phyloP scores from a whole-genome alignment of 2,888 invertebrate species.

The Aleiodes testaceus region DNA sequence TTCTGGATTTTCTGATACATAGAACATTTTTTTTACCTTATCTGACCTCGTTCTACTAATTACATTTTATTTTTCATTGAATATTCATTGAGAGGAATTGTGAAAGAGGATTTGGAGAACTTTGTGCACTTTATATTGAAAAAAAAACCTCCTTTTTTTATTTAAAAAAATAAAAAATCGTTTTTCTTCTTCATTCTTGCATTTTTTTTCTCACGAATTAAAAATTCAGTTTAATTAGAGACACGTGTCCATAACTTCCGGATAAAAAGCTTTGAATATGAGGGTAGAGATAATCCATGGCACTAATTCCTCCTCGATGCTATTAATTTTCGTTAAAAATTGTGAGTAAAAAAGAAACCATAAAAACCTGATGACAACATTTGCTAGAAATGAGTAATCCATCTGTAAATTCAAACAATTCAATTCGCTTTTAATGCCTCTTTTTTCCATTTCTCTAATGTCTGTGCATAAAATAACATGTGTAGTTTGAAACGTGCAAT shows the following conservation, averaged over 20 bases:
- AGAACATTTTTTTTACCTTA: neutral
- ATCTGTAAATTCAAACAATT: conserved; percentile 8
- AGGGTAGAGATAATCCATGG: neutral
- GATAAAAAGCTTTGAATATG: neutral
- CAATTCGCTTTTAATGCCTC: no score
- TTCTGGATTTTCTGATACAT: neutral
- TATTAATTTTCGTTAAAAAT: neutral
- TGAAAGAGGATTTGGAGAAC: no score
- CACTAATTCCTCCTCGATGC: conserved; percentile 2
- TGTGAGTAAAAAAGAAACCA: no score
- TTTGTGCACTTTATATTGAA: no score
- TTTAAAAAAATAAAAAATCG: no score
- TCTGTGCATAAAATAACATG: conserved; percentile 12
- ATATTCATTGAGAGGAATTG: no score
- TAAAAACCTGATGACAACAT: neutral
- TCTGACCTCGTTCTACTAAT: conserved; percentile 5
- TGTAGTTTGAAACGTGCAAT: neutral
- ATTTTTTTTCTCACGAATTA: no score
- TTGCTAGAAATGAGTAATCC: neutral
- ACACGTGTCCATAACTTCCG: conserved; percentile 23
- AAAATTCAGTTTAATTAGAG: neutral
- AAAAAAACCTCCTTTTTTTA: no score
- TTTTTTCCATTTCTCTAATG: conserved; percentile 1
- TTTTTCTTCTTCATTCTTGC: no score
- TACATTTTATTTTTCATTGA: no score